Evolutionary conservation across 2,888 invertebrate genomes (phyloP), one percentile per base, ranked within the genome.

Genomic region (Tricholauxania praeusta): DNA sequence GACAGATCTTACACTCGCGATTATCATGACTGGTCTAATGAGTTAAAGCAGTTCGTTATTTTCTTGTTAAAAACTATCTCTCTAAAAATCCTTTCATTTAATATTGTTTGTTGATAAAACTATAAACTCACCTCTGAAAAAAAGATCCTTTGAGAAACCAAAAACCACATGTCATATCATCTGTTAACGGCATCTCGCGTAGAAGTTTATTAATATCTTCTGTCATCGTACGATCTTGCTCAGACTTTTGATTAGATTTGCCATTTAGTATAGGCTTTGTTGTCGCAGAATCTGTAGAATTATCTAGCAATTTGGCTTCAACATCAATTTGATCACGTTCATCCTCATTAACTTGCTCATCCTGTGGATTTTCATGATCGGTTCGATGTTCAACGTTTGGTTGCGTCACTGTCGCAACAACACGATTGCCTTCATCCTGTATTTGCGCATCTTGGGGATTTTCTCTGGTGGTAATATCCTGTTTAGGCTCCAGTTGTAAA

Each of bases 101-200:
- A 22, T 22, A 22, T 22, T 22, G 22, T 22, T 22, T 1, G 39
- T 39, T 39, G 6, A 39, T 8, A 39, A 39, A 39, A 10, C 8
- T 0, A 39, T 28, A 39, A 39, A 91, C 91, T 79, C 89, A 90
- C 85, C 88, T 89, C 82, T 92, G 92, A 66, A 92, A 86, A 77
- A 88, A 89, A 0, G 85, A 81, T 10, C 92, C 91, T 71, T 88
- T 89, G 64, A 91, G 84, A 77, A 90, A 89, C 89, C 92, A 90
- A 78, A 92, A 89, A 0, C 92, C 92, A 81, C 92, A 92, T 4
- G 90, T 87, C 0, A 91, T 91, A 71, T 92, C 92, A 67, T 92
- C 90, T 51, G 90, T 90, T 72, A 91, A 82, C 5, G 89, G 89
- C 81, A 89, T 86, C 59, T 89, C 88, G 69, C 84, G 85, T 73